These are phyloP conservation scores for Mesorhabditis spiculigera DNA, from an alignment of 2,888 invertebrate genomes.

Conservation along the genomic window DNA sequence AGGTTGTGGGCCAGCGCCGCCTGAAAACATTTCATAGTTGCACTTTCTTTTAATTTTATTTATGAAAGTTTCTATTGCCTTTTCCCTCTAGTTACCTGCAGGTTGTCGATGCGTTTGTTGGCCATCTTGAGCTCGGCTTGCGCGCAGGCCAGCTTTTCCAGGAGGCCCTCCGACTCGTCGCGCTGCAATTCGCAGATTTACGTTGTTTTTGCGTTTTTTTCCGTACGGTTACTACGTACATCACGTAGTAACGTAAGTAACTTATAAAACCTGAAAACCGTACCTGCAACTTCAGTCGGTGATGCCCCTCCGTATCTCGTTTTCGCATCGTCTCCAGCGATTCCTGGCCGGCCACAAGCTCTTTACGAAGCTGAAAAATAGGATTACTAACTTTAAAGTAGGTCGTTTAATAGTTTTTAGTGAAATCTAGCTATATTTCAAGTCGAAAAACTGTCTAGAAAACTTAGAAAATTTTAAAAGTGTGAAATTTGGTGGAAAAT, in stretches of 20 bases:
- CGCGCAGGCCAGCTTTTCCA: conserved; percentile 52
- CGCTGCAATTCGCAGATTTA: conserved; percentile 15
- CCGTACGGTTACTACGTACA: too few species aligned
- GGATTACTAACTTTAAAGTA: not conserved
- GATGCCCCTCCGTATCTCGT: conserved; percentile 22
- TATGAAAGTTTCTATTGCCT: conserved; percentile 69
- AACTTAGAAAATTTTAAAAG: too few species aligned
- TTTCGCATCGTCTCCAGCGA: conserved; percentile 22
- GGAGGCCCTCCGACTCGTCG: conserved; percentile 21
- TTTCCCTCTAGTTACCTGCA: conserved; percentile 75
- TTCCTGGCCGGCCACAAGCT: conserved; percentile 20
- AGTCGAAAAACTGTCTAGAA: too few species aligned
- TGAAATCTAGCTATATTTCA: too few species aligned
- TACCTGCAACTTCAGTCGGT: conserved; percentile 17
- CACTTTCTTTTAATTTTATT: conserved; percentile 31
- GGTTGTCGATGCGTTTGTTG: conserved; percentile 80
- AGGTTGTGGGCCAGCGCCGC: conserved; percentile 17
- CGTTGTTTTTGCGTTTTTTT: too few species aligned
- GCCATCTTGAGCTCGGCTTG: conserved; percentile 77
- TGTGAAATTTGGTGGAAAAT: too few species aligned
- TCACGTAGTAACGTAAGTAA: too few species aligned
- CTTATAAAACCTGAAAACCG: not conserved
- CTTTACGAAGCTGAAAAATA: not conserved
- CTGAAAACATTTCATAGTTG: conserved; percentile 69
- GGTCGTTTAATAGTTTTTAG: too few species aligned